phyloP scores from a whole-genome alignment of 2,888 invertebrate species.

The Sisyra nigra region DNA sequence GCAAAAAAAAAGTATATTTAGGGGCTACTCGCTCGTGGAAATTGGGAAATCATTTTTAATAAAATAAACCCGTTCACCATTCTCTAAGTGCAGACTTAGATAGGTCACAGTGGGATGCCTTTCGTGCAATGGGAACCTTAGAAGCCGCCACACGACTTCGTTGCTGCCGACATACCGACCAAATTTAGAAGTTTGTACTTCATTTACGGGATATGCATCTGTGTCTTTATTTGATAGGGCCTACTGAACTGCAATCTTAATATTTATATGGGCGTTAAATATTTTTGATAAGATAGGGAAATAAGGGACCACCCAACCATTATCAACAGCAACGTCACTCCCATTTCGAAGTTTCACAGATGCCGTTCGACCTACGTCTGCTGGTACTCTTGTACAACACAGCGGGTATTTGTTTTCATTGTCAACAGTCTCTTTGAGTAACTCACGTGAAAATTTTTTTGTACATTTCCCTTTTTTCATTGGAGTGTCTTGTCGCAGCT shows the following conservation, averaged over 20 bases:
- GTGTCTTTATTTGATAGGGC: conserved; percentile 13
- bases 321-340: conserved; percentile 11
- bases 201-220: conserved; percentile 15
- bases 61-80: conserved; percentile 18
- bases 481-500: conserved; percentile 13
- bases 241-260: conserved; percentile 3
- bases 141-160: conserved; percentile 19
- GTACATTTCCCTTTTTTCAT: conserved; percentile 14
- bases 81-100: conserved; percentile 14
- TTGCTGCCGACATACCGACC: conserved; percentile 16
- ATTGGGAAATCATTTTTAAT: conserved; percentile 18
- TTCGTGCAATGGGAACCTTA: conserved; percentile 16
- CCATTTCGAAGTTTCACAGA: not conserved
- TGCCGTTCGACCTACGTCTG: not conserved
- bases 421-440: conserved; percentile 7
- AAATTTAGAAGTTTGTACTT: conserved; percentile 16
- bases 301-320: conserved; percentile 16
- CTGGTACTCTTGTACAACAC: conserved; percentile 4
- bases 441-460: conserved; percentile 10
- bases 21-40: conserved; percentile 14
- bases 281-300: conserved; percentile 13
- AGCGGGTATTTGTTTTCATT: conserved; percentile 1
- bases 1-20: conserved; percentile 7
- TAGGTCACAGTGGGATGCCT: conserved; percentile 14
- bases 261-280: conserved; percentile 15